These are phyloP conservation scores for Gambelia wislizenii DNA, from an alignment of 2,797 vertebrate species.

Conservation along the genomic window DNA sequence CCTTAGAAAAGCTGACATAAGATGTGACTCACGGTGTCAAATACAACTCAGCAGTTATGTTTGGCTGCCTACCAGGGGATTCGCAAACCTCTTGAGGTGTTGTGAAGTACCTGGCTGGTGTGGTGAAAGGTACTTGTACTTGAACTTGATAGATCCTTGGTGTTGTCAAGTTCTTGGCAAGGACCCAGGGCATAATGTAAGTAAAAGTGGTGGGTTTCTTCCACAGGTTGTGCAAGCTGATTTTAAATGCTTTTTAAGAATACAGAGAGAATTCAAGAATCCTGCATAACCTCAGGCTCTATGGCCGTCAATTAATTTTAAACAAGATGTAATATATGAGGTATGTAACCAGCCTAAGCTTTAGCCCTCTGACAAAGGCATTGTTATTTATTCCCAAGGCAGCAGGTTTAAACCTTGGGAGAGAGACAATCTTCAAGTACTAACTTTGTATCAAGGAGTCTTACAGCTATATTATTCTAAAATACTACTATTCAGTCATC, in stretches of 20 bases:
- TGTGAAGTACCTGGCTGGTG: not conserved
- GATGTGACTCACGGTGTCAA: not conserved
- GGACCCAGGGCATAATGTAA: not conserved
- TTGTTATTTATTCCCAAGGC: not conserved
- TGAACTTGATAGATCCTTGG: not conserved
- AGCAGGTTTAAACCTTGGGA: not conserved
- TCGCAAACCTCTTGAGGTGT: not conserved
- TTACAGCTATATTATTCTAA: not conserved
- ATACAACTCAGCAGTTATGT: not conserved
- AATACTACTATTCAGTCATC: not conserved
- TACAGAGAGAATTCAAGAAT: too few relatives aligned
- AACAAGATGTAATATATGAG: not conserved
- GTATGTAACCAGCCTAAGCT: not conserved
- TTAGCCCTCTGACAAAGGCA: not conserved
- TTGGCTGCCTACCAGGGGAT: not conserved
- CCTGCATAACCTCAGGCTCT: not conserved
- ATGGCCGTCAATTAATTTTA: not conserved
- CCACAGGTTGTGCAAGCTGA: not conserved
- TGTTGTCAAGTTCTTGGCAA: not conserved
- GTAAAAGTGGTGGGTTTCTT: too few relatives aligned
- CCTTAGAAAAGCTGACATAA: not conserved
- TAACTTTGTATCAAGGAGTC: not conserved
- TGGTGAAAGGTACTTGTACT: not conserved
- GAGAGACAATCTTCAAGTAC: not conserved
- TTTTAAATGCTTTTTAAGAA: not conserved